These are phyloP conservation scores for Tretioscincus oriximinensis DNA, from an alignment of 2,113 vertebrate genomes.

Conservation along the genomic window DNA sequence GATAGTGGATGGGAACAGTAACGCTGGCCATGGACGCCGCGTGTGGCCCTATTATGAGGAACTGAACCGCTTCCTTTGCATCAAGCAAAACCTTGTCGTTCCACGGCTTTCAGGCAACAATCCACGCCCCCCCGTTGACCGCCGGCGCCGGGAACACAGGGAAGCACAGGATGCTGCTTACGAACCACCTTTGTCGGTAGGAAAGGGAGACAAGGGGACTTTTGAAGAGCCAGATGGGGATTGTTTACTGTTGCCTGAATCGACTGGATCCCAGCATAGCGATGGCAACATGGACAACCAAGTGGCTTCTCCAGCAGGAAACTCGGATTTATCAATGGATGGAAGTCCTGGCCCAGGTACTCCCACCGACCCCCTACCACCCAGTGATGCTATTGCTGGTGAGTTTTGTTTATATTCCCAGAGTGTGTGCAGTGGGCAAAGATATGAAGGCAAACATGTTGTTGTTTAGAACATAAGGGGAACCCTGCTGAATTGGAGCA, in stretches of 20 bases:
- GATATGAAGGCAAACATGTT: not conserved
- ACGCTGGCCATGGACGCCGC: conserved; percentile 8
- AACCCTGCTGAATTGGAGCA: no score
- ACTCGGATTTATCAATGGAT: conserved; percentile 30
- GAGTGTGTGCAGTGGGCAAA: not conserved
- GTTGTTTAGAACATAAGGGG: not conserved
- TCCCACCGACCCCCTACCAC: conserved; percentile 25
- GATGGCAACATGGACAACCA: conserved; percentile 35
- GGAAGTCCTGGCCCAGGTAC: conserved; percentile 20
- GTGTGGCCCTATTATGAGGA: conserved; percentile 30
- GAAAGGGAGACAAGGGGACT: conserved; percentile 27
- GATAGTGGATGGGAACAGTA: conserved; percentile 34
- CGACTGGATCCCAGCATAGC: conserved; percentile 14
- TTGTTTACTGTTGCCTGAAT: conserved; percentile 26
- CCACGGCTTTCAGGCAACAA: conserved; percentile 32
- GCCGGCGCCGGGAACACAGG: conserved; percentile 21
- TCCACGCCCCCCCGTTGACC: conserved; percentile 10
- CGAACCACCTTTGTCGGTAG: not conserved
- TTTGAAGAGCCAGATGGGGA: conserved; percentile 31
- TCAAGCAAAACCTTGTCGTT: conserved; percentile 34
- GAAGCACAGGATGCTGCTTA: conserved; percentile 17
- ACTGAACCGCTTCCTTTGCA: conserved; percentile 33
- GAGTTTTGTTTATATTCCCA: not conserved
- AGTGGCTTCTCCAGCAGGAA: conserved; percentile 18
- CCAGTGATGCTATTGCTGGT: conserved; percentile 25